Conservation (phyloP, 1,140 invertebrate genomes). For the Sinonovacula constricta region DNA sequence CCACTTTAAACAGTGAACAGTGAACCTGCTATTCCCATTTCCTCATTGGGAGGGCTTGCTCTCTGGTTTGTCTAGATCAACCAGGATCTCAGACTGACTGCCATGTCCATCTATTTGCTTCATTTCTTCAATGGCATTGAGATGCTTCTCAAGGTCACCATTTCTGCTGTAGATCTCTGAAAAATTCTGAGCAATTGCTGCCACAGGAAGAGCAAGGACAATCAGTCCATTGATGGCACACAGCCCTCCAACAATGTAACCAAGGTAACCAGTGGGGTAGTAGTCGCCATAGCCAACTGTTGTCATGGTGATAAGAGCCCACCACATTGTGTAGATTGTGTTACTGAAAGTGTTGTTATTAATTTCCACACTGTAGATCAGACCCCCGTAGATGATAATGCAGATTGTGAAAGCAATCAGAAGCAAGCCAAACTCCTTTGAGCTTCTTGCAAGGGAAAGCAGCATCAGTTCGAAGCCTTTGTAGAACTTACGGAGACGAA, state of each 20-base stretch:
- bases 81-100: too few species aligned
- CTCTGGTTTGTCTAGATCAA: too few species aligned
- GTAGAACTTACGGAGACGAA: slow-evolving; percentile 10
- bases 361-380: slow-evolving; percentile 82
- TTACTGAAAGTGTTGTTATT: slow-evolving; percentile 69
- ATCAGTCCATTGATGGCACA: slow-evolving; percentile 99
- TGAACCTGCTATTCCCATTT: too few species aligned
- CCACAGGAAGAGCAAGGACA: slow-evolving; percentile 99
- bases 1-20: too few species aligned
- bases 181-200: slow-evolving; percentile 77
- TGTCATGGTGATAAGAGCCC: slow-evolving; percentile 93
- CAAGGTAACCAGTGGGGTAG: slow-evolving; percentile 64
- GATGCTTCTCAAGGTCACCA: neutral
- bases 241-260: slow-evolving; percentile 73
- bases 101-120: too few species aligned
- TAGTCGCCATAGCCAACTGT: slow-evolving; percentile 99
- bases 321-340: slow-evolving; percentile 99
- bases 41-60: too few species aligned
- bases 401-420: slow-evolving; percentile 99
- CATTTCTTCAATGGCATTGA: too few species aligned
- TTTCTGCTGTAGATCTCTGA: slow-evolving; percentile 89
- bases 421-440: slow-evolving; percentile 97
- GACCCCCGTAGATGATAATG: slow-evolving; percentile 97
- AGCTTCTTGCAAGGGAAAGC: slow-evolving; percentile 82
- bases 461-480: slow-evolving; percentile 45